Evolutionary conservation across 2,113 vertebrate genomes (phyloP), one percentile per base, ranked within the genome.

Genomic region (Myocastor coypus): DNA sequence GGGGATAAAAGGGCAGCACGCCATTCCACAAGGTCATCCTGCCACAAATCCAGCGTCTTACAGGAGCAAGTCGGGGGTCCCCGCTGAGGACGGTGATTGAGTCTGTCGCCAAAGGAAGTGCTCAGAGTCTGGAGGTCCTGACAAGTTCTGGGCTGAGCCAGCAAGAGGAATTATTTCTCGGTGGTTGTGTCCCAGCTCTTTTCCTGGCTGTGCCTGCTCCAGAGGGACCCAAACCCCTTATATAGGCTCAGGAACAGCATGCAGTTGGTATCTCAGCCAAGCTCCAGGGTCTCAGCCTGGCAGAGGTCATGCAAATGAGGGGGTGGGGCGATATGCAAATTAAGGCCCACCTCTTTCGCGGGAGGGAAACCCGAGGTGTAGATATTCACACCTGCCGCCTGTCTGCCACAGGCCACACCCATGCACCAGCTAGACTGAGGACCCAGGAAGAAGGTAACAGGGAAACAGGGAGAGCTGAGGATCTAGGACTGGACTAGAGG

Each of bases 1-100:
- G 98, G 0, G 87, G 94, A 96, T 99, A 99, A 98, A 99, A 99
- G 95, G 99, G 99, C 97, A 99, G 99, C 98, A 99, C 22, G 34
- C 99, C 99, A 11, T 99, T 87, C 95, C 99, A 99, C 92, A 99
- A 98, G 95, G 99, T 99, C 99, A 99, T 99, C 95, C 83, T 98
- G 96, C 6, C 9, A 9, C 28, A 0, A 61, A 57, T 1, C 1
- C 1, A 30, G 83, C 0, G 66, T 40, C 12, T 57, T 17, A 8
- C 19, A 42, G 30, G 3, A 24, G 32, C 19, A 1, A 40, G 40
- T 0, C 7, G 46, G 59, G 34, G 66, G 20, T 42, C 16, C 28
- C 30, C 26, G 59, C 34, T 30, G 2, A 82, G 14, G 1, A 55
- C 37, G 32, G 19, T 5, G 59, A 6, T 69, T 34, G 75, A 34